Percentiles rank a stretch among this genome's conserved stretches.
phyloP scores from a whole-genome alignment of 2,888 invertebrate genomes.

The Disparrhopalites patrizii region DNA sequence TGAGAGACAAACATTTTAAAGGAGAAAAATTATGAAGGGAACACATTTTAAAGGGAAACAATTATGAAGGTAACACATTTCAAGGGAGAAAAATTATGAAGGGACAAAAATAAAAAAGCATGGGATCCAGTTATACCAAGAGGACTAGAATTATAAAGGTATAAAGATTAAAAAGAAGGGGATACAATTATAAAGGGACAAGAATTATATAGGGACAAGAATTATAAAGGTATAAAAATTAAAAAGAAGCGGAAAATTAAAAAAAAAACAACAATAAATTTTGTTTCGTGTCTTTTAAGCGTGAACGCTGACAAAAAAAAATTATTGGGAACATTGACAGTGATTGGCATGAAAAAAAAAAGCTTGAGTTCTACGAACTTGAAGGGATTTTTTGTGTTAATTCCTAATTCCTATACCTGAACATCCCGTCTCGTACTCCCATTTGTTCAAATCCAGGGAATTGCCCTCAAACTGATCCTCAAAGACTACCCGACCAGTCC shows the following conservation, averaged over 20 bases:
- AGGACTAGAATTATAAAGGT: not conserved
- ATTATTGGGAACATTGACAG: not conserved
- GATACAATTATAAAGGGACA: not conserved
- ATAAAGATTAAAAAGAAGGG: not conserved
- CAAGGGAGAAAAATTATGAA: no score
- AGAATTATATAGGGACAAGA: not conserved
- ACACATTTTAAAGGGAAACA: no score
- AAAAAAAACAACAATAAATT: not conserved
- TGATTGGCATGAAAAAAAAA: conserved; percentile 2
- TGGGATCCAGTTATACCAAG: not conserved
- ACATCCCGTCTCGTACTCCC: conserved; percentile 46
- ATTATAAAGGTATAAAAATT: not conserved
- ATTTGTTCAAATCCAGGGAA: conserved; percentile 43
- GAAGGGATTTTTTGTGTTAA: not conserved
- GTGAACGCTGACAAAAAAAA: not conserved
- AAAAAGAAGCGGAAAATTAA: not conserved
- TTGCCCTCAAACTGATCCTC: conserved; percentile 46
- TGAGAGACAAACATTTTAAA: no score
- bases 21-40: no score
- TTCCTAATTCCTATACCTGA: conserved; percentile 29
- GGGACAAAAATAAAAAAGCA: not conserved
- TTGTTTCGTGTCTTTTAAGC: not conserved
- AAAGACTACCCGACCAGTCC: conserved; percentile 40
- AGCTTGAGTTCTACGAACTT: not conserved
- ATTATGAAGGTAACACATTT: no score